Percentiles rank a stretch among this genome's conserved stretches.
These are phyloP conservation scores for Cyclopterus lumpus DNA, from an alignment of 2,797 vertebrate species.

Conservation along the genomic window DNA sequence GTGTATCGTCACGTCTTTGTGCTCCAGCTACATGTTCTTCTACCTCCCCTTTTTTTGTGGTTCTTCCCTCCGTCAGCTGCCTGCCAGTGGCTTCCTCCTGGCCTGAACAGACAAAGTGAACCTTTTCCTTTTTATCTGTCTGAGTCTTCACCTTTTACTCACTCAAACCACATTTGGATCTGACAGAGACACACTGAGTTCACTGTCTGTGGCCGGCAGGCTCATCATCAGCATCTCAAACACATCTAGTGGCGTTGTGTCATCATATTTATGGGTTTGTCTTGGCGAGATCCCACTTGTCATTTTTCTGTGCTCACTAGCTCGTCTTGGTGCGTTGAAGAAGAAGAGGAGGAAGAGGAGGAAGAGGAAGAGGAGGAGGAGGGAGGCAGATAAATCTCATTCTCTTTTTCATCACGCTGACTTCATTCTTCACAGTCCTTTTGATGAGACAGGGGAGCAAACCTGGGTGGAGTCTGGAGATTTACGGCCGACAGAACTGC, in stretches of 20 bases:
- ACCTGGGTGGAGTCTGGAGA: slow-evolving; percentile 70
- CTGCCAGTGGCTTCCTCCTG: not conserved
- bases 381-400: slow-evolving; percentile 67
- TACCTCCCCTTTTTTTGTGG: not conserved
- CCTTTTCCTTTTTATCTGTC: not conserved
- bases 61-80: not conserved
- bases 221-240: slow-evolving; percentile 49
- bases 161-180: not conserved
- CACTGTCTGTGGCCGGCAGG: not conserved
- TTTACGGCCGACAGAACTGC: slow-evolving; percentile 65
- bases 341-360: slow-evolving; percentile 14
- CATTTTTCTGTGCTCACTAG: slow-evolving; percentile 46
- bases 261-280: slow-evolving; percentile 44
- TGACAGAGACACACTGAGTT: slow-evolving; percentile 7
- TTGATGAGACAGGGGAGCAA: slow-evolving; percentile 75
- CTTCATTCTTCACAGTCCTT: slow-evolving; percentile 72
- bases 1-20: not conserved
- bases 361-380: slow-evolving; percentile 13
- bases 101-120: not conserved
- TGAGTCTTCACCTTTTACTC: not conserved
- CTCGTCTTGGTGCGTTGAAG: slow-evolving; percentile 23
- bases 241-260: slow-evolving; percentile 37
- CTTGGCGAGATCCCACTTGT: slow-evolving; percentile 35
- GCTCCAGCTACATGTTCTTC: not conserved
- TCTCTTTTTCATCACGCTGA: slow-evolving; percentile 74